These are phyloP conservation scores for Tragelaphus strepsiceros DNA, from an alignment of 2,113 vertebrate species.

Conservation along the genomic window DNA sequence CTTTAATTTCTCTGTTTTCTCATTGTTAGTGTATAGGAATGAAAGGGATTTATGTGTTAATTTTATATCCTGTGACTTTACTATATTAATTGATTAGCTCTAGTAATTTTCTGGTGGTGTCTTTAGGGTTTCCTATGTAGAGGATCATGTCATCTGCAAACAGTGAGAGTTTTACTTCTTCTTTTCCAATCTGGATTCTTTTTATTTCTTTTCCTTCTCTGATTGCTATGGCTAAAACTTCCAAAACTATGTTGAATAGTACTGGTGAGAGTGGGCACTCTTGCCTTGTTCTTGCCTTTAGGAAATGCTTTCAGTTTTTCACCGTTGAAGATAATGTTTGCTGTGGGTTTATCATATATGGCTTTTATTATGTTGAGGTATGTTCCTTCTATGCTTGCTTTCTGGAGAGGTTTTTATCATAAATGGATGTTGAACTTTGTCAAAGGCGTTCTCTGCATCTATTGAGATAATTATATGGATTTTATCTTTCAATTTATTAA, in stretches of 20 bases:
- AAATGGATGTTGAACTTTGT: neutral
- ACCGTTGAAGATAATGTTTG: neutral
- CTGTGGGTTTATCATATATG: neutral
- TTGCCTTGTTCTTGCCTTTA: neutral
- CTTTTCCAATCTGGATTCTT: neutral
- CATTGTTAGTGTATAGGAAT: neutral
- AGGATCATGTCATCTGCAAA: neutral
- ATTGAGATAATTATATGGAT: neutral
- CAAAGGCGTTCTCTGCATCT: neutral
- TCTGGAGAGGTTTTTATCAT: neutral
- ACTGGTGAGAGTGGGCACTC: neutral
- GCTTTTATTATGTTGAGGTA: neutral
- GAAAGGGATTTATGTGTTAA: neutral
- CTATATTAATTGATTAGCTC: neutral
- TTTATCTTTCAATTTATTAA: neutral
- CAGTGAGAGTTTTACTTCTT: neutral
- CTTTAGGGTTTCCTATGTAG: neutral
- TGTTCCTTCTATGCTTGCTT: neutral
- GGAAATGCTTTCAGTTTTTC: neutral
- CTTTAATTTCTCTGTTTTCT: neutral
- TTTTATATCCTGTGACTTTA: neutral
- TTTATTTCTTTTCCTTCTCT: neutral
- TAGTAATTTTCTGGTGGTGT: neutral
- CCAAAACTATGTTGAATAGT: neutral
- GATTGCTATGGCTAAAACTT: neutral